Percentiles rank a stretch among this genome's conserved stretches.
These are phyloP conservation scores for Paramormyrops hopkinsi DNA, from an alignment of 2,797 vertebrate genomes.

Conservation along the genomic window DNA sequence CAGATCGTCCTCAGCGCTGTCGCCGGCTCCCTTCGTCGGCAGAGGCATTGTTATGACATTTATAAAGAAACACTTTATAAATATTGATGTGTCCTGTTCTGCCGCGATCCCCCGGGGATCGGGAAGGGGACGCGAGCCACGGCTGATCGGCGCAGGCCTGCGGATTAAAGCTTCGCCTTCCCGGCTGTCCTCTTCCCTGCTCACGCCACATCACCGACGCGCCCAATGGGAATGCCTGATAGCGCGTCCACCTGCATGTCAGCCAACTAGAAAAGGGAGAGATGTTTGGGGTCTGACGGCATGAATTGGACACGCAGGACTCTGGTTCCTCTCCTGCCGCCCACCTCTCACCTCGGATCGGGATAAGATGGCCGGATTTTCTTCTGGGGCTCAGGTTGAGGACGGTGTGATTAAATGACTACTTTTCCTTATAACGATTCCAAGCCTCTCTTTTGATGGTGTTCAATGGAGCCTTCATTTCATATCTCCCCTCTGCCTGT, in stretches of 20 bases:
- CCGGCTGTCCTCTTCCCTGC: background rate
- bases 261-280: background rate
- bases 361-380: background rate
- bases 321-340: background rate
- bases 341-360: background rate
- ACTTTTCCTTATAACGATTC: background rate
- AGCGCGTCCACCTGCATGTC: background rate
- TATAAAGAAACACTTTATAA: conserved; percentile 46
- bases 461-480: background rate
- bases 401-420: background rate
- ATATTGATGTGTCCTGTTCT: conserved; percentile 37
- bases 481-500: background rate
- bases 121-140: background rate
- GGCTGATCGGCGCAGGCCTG: background rate
- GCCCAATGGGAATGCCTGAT: background rate
- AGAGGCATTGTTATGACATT: conserved; percentile 41
- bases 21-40: conserved; percentile 23
- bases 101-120: background rate
- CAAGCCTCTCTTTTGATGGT: background rate
- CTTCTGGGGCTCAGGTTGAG: background rate
- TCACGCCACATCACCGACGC: background rate
- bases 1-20: conserved; percentile 25
- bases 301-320: background rate
- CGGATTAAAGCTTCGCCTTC: background rate
- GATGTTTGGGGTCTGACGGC: background rate